A percentile compares a stretch with the other conserved stretches of the same genome.
Evolutionary conservation across 92 coral and sea anemone genomes (phyloP).

Genomic region (Epizoanthus ramosus): DNA sequence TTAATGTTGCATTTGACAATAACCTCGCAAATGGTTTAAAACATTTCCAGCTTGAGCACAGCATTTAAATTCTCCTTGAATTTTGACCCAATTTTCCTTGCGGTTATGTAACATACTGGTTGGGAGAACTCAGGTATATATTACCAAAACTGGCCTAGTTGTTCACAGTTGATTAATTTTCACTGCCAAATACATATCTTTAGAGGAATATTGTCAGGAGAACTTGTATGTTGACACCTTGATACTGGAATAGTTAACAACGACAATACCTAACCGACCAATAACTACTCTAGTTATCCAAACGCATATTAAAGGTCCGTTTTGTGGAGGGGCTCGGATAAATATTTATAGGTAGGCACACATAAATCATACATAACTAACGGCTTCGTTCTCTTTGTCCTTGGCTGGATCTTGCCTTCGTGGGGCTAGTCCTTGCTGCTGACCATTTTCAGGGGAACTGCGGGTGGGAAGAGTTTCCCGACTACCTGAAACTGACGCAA

Average conservation of each 20-base stretch:
- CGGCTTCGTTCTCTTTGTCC: neutral
- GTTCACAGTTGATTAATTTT: neutral
- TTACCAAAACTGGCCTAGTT: neutral
- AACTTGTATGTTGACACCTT: neutral
- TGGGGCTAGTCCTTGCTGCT: neutral
- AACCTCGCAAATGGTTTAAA: neutral
- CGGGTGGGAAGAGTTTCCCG: conserved; percentile 13
- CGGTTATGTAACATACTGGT: neutral
- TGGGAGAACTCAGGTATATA: neutral
- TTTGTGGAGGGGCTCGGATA: neutral
- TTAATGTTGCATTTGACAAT: conserved; percentile 31
- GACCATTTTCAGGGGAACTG: neutral
- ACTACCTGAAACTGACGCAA: conserved; percentile 28
- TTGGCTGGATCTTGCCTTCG: neutral
- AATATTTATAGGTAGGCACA: neutral
- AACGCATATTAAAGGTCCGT: neutral
- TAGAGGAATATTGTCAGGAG: neutral
- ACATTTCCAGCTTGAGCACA: neutral
- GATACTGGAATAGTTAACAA: too few species aligned
- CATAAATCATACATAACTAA: conserved; percentile 14
- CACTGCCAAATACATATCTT: too few species aligned
- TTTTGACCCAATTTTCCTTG: too few species aligned
- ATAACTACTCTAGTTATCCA: neutral
- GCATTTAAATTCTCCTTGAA: neutral
- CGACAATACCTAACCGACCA: too few species aligned